A percentile compares a stretch with the other conserved stretches of the same genome.
Evolutionary conservation across 2,888 invertebrate genomes (phyloP).

Genomic region (Sinotaia quadrata): DNA sequence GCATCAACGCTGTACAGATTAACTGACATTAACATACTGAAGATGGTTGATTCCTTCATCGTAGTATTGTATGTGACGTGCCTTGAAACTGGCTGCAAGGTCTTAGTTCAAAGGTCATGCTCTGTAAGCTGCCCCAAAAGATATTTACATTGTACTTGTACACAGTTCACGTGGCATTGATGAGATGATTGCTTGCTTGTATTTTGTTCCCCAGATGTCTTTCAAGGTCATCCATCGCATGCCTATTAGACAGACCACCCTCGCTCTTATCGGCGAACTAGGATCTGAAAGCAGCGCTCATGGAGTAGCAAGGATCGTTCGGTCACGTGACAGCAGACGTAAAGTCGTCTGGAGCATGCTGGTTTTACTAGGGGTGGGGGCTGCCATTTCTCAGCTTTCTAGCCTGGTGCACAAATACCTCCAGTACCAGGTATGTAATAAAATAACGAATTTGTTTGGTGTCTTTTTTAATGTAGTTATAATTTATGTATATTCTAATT

Average conservation of each 20-base stretch:
- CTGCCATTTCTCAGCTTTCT: constrained; percentile 57
- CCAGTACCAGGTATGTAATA: constrained; percentile 38
- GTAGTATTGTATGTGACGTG: too few relatives aligned
- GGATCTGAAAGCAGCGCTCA: constrained; percentile 62
- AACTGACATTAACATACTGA: too few relatives aligned
- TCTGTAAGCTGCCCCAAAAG: too few relatives aligned
- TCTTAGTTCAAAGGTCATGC: too few relatives aligned
- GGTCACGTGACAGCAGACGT: constrained; percentile 48
- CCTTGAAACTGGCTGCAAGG: too few relatives aligned
- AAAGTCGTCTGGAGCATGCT: constrained; percentile 57
- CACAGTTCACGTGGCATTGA: too few relatives aligned
- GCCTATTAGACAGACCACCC: constrained; percentile 37
- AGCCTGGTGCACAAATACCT: constrained; percentile 56
- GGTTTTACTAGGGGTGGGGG: constrained; percentile 57
- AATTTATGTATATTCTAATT: too few relatives aligned
- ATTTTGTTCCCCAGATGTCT: neutral
- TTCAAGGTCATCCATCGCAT: neutral
- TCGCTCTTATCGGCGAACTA: constrained; percentile 53
- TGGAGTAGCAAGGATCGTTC: constrained; percentile 58
- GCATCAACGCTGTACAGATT: too few relatives aligned
- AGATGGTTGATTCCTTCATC: too few relatives aligned
- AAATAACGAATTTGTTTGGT: neutral
- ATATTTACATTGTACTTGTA: too few relatives aligned
- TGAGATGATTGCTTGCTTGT: neutral
- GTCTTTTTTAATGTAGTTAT: too few relatives aligned